Conservation (phyloP, 2,797 vertebrate species). For the Linurgus olivaceus region DNA sequence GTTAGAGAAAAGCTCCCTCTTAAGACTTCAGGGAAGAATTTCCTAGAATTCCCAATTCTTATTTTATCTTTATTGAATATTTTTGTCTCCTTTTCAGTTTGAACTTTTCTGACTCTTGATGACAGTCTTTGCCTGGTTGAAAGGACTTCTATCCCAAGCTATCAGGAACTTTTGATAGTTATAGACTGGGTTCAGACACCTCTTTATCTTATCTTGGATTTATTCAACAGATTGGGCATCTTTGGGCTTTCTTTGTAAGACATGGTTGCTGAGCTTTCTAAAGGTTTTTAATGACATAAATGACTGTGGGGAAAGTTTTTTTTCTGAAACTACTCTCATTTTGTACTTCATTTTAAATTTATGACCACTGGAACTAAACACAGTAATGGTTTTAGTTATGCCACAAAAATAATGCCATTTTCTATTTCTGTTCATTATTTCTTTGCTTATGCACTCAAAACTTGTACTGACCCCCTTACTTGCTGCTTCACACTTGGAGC, state of each 20-base stretch:
- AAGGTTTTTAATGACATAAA: neutral
- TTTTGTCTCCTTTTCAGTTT: neutral
- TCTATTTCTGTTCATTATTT: neutral
- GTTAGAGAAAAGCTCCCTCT: neutral
- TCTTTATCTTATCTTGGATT: neutral
- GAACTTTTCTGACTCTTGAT: neutral
- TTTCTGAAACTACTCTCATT: neutral
- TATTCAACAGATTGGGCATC: neutral
- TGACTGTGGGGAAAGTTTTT: neutral
- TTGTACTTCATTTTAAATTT: slow-evolving; percentile 9
- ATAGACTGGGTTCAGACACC: neutral
- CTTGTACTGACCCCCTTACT: neutral
- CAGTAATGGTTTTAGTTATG: neutral
- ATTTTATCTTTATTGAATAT: neutral
- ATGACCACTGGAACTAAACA: neutral
- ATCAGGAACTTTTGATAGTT: neutral
- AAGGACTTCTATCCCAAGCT: neutral
- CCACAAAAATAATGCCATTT: neutral
- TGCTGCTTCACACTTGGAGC: neutral
- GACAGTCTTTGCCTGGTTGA: neutral
- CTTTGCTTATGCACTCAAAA: neutral
- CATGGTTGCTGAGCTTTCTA: neutral
- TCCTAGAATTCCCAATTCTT: neutral
- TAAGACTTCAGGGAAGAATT: neutral
- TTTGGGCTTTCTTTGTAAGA: neutral